Conservation (phyloP, 2,888 invertebrate genomes). For the Drosophila robusta region DNA sequence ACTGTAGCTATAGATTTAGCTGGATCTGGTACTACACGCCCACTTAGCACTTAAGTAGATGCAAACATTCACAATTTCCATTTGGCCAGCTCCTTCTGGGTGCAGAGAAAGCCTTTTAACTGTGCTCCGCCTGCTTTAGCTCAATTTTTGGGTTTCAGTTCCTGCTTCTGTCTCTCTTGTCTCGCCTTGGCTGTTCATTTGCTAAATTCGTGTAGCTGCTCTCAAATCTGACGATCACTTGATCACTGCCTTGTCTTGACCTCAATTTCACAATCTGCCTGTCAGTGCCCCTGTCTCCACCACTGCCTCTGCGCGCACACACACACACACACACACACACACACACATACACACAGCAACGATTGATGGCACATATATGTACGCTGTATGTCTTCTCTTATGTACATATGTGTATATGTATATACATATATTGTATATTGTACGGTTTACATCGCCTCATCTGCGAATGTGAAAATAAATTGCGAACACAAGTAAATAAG, state of each 20-base stretch:
- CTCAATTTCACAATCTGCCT: conserved; percentile 69
- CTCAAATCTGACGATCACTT: conserved; percentile 44
- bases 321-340: background rate
- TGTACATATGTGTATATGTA: background rate
- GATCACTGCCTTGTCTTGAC: conserved; percentile 63
- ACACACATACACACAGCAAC: background rate
- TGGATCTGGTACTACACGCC: conserved; percentile 39
- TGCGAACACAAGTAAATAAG: conserved; percentile 59
- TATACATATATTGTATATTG: background rate
- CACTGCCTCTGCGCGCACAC: background rate
- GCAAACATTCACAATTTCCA: conserved; percentile 4
- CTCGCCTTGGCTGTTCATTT: background rate
- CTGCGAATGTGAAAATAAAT: conserved; percentile 35
- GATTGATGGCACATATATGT: background rate
- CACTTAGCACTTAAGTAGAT: conserved; percentile 9
- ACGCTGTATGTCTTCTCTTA: background rate
- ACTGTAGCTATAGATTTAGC: conserved; percentile 20
- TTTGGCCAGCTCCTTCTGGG: background rate
- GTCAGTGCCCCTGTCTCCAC: background rate
- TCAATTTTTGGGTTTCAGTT: background rate
- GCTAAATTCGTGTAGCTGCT: conserved; percentile 18
- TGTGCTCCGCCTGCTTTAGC: background rate
- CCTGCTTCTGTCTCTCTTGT: background rate
- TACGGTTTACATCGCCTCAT: background rate
- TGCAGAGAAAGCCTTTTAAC: background rate